Evolutionary conservation across 2,113 vertebrate species (phyloP).

Genomic region (Mus pahari): DNA sequence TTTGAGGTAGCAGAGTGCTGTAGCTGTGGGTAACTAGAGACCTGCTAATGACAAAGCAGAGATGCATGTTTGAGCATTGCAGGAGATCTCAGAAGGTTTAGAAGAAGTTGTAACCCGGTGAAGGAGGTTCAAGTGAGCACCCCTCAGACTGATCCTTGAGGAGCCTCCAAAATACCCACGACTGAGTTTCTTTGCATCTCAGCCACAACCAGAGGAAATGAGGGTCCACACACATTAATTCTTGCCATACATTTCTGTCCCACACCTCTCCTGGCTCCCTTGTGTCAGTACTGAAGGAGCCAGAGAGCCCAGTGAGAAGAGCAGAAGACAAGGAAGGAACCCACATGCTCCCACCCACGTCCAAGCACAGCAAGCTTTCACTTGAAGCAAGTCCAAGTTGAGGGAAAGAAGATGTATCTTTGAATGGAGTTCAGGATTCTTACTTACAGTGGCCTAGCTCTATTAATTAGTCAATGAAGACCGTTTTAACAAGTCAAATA

Average conservation of each 20-base stretch:
- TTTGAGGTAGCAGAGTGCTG: neutral
- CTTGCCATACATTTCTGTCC: constrained; percentile 1
- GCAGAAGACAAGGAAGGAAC: constrained; percentile 30
- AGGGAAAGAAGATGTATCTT: neutral
- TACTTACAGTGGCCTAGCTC: constrained; percentile 25
- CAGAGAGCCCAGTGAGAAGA: constrained; percentile 33
- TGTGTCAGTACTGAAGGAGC: constrained; percentile 5
- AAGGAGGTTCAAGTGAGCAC: neutral
- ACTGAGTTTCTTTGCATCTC: neutral
- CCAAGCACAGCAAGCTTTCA: constrained; percentile 38
- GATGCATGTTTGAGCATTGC: neutral
- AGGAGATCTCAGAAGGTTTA: neutral
- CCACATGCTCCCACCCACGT: neutral
- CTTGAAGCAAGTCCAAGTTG: constrained; percentile 44
- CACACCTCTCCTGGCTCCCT: neutral
- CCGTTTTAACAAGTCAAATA: constrained; percentile 21
- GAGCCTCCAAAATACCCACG: neutral
- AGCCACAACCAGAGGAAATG: neutral
- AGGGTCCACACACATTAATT: neutral
- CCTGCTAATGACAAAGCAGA: neutral
- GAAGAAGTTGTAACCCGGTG: neutral
- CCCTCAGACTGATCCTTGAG: neutral
- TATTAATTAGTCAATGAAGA: constrained; percentile 49
- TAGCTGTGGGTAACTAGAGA: neutral
- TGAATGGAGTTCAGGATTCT: constrained; percentile 59